Evolutionary conservation across 2,797 vertebrate genomes (phyloP), one percentile per base, ranked within the genome.

Genomic region (Ctenochaetus hawaiiensis): DNA sequence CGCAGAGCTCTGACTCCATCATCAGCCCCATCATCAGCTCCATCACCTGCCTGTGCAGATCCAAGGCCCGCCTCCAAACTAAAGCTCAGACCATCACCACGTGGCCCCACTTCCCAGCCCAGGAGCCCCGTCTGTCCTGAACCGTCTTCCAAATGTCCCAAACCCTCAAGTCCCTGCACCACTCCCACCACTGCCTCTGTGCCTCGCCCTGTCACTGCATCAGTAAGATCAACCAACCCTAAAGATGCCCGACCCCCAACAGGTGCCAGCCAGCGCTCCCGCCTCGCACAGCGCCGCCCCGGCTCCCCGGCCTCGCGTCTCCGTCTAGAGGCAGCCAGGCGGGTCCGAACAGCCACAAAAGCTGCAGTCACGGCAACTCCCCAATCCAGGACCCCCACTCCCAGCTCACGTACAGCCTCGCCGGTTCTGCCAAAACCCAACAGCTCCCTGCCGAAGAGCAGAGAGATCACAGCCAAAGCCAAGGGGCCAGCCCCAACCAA

Each of bases 91-190:
- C 78, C 89, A 0, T 58, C 80, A 0, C 82, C 87, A 0, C 78
- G 77, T 1, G 69, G 79, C 6, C 44, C 72, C 22, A 23, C 85
- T 10, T 60, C 90, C 9, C 93, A 93, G 23, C 94, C 94, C 13
- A 78, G 93, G 64, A 96, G 95, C 83, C 95, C 95, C 0, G 91
- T 96, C 47, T 94, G 94, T 41, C 92, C 96, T 1, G 95, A 96
- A 84, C 94, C 92, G 0, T 70, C 92, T 60, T 93, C 93, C 0
- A 96, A 94, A 78, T 92, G 87, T 73, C 91, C 89, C 51, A 95
- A 72, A 76, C 88, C 78, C 0, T 94, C 94, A 67, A 87, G 78
- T 58, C 86, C 91, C 23, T 77, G 72, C 53, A 47, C 62, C 1
- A 82, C 78, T 20, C 91, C 91, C 54, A 87, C 92, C 6, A 4